phyloP scores from a whole-genome alignment of 2,113 vertebrate species.

The human region GRCh38 chr12:62129001-62129500 shows the following conservation, averaged over 20 bases:
- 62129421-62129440: not conserved
- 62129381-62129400: constrained; percentile 9
- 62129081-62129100: constrained; percentile 46
- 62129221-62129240: not conserved
- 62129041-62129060: constrained; percentile 41
- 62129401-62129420: not conserved
- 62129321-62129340: constrained; percentile 38
- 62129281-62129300: constrained; percentile 26
- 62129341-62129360: constrained; percentile 30
- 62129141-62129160: constrained; percentile 14
- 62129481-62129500: not conserved
- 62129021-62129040: not conserved
- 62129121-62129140: not conserved
- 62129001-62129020: constrained; percentile 60
- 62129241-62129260: not conserved
- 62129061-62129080: constrained; percentile 52
- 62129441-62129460: not conserved
- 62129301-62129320: constrained; percentile 44
- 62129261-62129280: not conserved
- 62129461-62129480: not conserved
- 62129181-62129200: not conserved
- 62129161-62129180: not conserved
- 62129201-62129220: constrained; percentile 34
- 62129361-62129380: not conserved
- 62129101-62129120: not conserved